Evolutionary conservation across 2,797 vertebrate genomes (phyloP), one percentile per base, ranked within the genome.

Genomic region (Ceyx erithaca): DNA sequence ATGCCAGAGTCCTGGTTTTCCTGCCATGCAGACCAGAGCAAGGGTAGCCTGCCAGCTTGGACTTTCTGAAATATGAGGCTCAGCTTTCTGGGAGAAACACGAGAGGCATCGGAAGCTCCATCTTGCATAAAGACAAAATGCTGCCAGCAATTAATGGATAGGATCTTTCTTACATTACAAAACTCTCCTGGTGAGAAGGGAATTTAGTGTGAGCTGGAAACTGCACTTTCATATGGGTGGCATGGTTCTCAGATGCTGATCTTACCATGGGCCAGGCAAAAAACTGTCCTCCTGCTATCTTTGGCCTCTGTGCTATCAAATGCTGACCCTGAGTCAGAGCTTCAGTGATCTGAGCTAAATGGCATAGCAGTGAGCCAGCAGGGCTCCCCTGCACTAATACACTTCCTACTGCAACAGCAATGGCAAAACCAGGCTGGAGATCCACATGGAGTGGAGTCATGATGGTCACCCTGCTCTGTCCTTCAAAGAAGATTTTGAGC

Each of bases 231-330:
- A 88, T 90, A 80, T 86, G 84, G 35, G 77, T 94, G 83, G 88
- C 88, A 67, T 26, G 59, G 61, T 91, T 96, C 92, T 92, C 90
- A 94, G 83, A 26, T 76, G 73, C 86, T 86, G 90, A 69, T 90
- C 78, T 81, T 91, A 72, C 59, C 22, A 4, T 54, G 73, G 62
- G 78, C 78, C 88, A 90, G 83, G 86, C 87, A 90, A 76, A 96
- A 94, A 79, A 90, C 67, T 69, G 73, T 55, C 88, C 73, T 89
- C 72, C 80, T 90, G 78, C 73, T 91, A 37, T 94, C 93, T 96
- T 92, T 91, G 85, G 85, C 88, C 88, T 88, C 90, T 63, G 30
- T 35, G 35, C 85, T 79, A 79, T 86, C 90, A 84, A 94, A 76
- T 14, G 35, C 67, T 94, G 92, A 84, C 83, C 92, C 89, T 86